Conservation (phyloP, 2,888 invertebrate species). For the Drosophila rubida region DNA sequence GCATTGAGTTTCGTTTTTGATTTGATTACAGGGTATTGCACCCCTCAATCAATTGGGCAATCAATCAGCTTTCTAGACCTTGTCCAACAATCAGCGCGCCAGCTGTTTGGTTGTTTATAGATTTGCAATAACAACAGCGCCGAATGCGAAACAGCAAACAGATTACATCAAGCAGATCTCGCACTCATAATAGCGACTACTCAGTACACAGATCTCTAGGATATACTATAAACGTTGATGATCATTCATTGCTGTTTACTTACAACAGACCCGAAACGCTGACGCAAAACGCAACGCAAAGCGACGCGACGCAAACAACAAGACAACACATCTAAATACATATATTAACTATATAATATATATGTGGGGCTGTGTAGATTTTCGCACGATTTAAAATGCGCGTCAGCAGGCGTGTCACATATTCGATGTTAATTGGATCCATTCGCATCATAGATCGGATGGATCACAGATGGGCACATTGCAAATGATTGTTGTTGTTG, state of each 20-base stretch:
- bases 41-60: slow-evolving; percentile 4
- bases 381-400: slow-evolving; percentile 42
- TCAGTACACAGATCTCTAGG: slow-evolving; percentile 30
- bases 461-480: slow-evolving; percentile 25
- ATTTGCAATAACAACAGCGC: slow-evolving; percentile 16
- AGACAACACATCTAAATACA: slow-evolving; percentile 20
- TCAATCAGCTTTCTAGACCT: slow-evolving; percentile 6
- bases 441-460: slow-evolving; percentile 16
- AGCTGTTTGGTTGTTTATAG: slow-evolving; percentile 16
- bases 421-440: slow-evolving; percentile 37
- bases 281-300: slow-evolving; percentile 49
- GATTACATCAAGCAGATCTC: slow-evolving; percentile 25
- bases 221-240: slow-evolving; percentile 23
- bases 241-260: slow-evolving; percentile 44
- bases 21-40: slow-evolving; percentile 9
- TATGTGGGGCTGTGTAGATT: slow-evolving; percentile 12
- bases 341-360: slow-evolving; percentile 11
- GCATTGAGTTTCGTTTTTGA: not conserved
- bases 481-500: not conserved
- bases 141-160: not conserved
- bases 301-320: slow-evolving; percentile 34
- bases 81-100: slow-evolving; percentile 16
- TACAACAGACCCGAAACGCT: slow-evolving; percentile 50
- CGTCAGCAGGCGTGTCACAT: slow-evolving; percentile 32
- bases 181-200: slow-evolving; percentile 18